These are phyloP conservation scores for Beroe forskalii DNA, from an alignment of 37 sponge, comb jelly and placozoan genomes.

Conservation along the genomic window DNA sequence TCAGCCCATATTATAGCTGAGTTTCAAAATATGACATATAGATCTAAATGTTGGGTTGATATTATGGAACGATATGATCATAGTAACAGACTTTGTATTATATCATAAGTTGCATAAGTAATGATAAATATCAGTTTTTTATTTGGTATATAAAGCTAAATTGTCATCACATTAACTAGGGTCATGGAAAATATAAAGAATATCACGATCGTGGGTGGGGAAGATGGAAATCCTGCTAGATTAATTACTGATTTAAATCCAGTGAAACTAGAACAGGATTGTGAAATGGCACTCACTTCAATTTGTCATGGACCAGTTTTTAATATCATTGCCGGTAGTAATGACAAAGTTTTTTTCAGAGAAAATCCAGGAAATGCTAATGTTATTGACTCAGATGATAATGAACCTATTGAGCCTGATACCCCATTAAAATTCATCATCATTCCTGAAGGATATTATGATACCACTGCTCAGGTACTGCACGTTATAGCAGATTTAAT, in stretches of 20 bases:
- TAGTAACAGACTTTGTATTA: background rate
- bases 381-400: too few species aligned
- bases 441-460: constrained; percentile 5
- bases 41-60: background rate
- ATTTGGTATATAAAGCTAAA: background rate
- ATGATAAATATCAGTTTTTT: background rate
- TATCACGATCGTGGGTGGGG: background rate
- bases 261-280: background rate
- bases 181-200: constrained; percentile 4
- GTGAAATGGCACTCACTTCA: background rate
- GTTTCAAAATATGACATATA: background rate
- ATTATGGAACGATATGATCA: background rate
- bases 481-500: background rate
- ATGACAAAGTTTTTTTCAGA: background rate
- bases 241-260: background rate
- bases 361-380: too few species aligned
- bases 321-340: background rate
- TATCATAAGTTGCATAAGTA: too few species aligned
- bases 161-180: too few species aligned
- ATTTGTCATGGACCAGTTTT: background rate
- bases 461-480: background rate
- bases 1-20: background rate
- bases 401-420: background rate
- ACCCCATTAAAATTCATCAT: background rate
- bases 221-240: background rate